Evolutionary conservation across 2,797 vertebrate genomes (phyloP).

Genomic region (Argentina silus): DNA sequence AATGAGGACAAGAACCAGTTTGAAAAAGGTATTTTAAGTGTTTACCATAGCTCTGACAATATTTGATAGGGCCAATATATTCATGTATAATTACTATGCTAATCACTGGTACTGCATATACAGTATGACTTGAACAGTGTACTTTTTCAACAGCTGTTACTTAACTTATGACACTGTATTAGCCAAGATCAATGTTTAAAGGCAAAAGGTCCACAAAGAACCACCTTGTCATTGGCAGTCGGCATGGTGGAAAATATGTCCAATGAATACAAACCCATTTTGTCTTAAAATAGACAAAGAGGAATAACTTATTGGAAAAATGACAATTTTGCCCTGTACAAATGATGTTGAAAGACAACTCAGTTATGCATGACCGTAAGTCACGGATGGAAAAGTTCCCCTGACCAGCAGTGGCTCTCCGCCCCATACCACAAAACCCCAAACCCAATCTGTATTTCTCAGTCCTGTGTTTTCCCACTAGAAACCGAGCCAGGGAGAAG

Average conservation of each 20-base stretch:
- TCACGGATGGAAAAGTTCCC: not conserved
- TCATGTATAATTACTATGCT: not conserved
- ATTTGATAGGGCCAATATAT: not conserved
- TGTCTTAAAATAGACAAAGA: not conserved
- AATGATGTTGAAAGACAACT: slow-evolving; percentile 1
- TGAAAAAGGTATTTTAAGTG: not conserved
- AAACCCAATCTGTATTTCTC: slow-evolving; percentile 3
- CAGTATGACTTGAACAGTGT: not conserved
- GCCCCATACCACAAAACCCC: slow-evolving; percentile 5
- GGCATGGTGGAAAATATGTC: not conserved
- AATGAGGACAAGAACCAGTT: not conserved
- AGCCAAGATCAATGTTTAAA: not conserved
- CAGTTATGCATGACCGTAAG: not conserved
- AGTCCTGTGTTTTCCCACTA: not conserved
- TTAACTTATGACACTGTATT: not conserved
- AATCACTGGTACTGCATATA: too few species aligned
- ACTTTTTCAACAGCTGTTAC: not conserved
- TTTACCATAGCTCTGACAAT: not conserved
- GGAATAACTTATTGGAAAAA: not conserved
- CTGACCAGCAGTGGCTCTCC: slow-evolving; percentile 9
- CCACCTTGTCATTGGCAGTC: not conserved
- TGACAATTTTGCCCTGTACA: not conserved
- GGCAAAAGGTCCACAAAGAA: not conserved
- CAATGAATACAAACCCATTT: not conserved
- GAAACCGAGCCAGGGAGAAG: slow-evolving; percentile 17